A percentile compares a stretch with the other conserved stretches of the same genome.
Evolutionary conservation across 2,113 vertebrate species (phyloP).

Genomic region (Chascanopsetta lugubris): DNA sequence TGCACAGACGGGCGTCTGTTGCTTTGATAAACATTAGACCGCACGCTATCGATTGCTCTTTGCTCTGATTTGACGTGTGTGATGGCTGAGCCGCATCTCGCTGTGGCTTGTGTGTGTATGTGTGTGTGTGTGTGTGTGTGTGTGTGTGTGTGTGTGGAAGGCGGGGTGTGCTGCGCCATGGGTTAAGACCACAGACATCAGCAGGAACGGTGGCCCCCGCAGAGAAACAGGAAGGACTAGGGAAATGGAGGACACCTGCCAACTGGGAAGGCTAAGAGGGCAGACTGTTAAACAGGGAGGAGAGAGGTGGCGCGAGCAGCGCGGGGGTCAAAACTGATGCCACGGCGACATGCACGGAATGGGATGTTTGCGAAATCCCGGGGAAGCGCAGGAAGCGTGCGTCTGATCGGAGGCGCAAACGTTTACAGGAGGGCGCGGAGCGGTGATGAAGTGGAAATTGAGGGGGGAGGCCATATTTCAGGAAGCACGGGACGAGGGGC

Average conservation of each 20-base stretch:
- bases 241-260: conserved; percentile 48
- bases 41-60: conserved; percentile 65
- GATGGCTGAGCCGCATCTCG: conserved; percentile 51
- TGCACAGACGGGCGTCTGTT: conserved; percentile 46
- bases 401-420: conserved; percentile 12
- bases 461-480: conserved; percentile 29
- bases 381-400: neutral
- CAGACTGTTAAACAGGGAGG: conserved; percentile 49
- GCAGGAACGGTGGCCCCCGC: conserved; percentile 58
- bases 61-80: conserved; percentile 65
- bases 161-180: conserved; percentile 30
- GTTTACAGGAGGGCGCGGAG: conserved; percentile 7
- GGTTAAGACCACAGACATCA: conserved; percentile 59
- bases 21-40: conserved; percentile 68
- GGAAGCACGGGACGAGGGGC: conserved; percentile 38
- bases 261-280: conserved; percentile 48
- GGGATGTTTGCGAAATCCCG: conserved; percentile 16
- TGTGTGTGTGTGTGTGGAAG: no score
- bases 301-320: conserved; percentile 16
- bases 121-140: no score
- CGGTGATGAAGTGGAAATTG: conserved; percentile 31
- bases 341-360: neutral
- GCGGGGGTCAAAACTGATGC: no score
- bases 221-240: conserved; percentile 56
- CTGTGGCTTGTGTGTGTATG: no score